phyloP scores from a whole-genome alignment of 2,113 vertebrate species.

The Canis aureus region DNA sequence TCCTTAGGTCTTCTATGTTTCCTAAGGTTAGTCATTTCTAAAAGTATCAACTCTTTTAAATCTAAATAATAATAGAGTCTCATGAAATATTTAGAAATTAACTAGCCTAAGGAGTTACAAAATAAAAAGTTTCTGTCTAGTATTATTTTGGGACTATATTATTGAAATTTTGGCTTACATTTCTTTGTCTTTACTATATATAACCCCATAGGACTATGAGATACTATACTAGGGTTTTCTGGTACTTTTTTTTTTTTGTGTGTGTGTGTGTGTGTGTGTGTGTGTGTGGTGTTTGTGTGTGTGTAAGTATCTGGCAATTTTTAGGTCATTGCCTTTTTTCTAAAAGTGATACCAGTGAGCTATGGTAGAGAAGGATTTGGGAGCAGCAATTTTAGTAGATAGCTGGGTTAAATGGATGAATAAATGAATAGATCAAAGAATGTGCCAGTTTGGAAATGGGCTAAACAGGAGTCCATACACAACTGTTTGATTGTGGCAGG shows the following conservation, averaged over 20 bases:
- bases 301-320: neutral
- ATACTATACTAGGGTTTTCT: neutral
- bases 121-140: neutral
- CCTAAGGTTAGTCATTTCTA: neutral
- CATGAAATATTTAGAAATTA: slow-evolving; percentile 33
- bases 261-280: neutral
- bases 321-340: neutral
- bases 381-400: neutral
- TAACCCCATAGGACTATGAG: neutral
- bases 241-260: neutral
- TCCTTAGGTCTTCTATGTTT: neutral
- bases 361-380: neutral
- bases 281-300: neutral
- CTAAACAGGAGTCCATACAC: neutral
- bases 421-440: neutral
- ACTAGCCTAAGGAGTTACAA: neutral
- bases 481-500: neutral
- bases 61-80: neutral
- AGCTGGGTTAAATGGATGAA: neutral
- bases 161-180: neutral
- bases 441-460: neutral
- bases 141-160: neutral
- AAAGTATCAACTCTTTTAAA: neutral
- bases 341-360: neutral
- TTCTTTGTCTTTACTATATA: neutral